Percentiles rank a stretch among this genome's conserved stretches.
Evolutionary conservation across 92 coral and sea anemone genomes (phyloP).

Genomic region (Montipora capitata): DNA sequence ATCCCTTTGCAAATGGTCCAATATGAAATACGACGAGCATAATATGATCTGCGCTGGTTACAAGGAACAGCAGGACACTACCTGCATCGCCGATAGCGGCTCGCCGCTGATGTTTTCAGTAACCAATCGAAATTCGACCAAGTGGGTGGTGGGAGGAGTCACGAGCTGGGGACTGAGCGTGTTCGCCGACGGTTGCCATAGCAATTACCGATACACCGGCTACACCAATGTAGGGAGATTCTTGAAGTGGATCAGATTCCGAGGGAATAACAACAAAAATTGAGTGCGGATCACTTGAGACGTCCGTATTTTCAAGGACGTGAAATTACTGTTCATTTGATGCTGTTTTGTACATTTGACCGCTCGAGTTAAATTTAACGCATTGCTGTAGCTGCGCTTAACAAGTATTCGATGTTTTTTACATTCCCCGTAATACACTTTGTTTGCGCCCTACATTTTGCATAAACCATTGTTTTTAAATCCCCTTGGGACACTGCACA

Average conservation of each 20-base stretch:
- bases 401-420: too few relatives aligned
- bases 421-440: too few relatives aligned
- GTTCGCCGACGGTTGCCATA: constrained; percentile 77
- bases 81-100: constrained; percentile 95
- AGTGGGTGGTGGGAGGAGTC: constrained; percentile 90
- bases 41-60: constrained; percentile 93
- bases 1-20: constrained; percentile 81
- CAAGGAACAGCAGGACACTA: constrained; percentile 37
- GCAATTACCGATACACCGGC: constrained; percentile 81
- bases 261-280: constrained; percentile 8
- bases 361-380: background rate
- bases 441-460: too few relatives aligned
- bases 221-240: constrained; percentile 81
- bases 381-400: too few relatives aligned
- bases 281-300: background rate
- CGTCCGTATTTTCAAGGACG: background rate
- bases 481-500: too few relatives aligned
- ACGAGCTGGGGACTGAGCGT: constrained; percentile 94
- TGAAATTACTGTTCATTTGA: background rate
- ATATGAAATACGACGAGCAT: constrained; percentile 55
- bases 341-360: background rate
- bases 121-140: constrained; percentile 45
- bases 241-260: constrained; percentile 85
- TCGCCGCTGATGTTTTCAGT: constrained; percentile 94
- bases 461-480: too few relatives aligned